Evolutionary conservation across 1,140 invertebrate species (phyloP).

Genomic region (Rhyzopertha dominica): DNA sequence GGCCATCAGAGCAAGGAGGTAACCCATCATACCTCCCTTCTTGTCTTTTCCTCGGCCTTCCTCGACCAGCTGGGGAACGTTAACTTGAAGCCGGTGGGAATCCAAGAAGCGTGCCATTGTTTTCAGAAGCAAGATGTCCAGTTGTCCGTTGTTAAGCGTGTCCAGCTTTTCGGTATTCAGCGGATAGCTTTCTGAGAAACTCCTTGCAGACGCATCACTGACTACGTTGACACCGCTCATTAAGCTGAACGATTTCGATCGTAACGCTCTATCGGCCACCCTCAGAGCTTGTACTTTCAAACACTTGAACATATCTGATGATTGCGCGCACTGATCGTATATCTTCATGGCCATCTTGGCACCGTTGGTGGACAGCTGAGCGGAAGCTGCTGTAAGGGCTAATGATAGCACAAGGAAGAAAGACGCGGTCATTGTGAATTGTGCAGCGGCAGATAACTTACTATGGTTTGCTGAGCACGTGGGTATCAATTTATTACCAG

Average conservation of each 20-base stretch:
- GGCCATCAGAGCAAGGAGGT: slow-evolving; percentile 58
- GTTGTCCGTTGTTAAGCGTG: slow-evolving; percentile 45
- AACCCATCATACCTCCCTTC: slow-evolving; percentile 48
- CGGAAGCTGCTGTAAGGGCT: neutral
- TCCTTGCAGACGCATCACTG: slow-evolving; percentile 20
- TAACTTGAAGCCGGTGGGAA: slow-evolving; percentile 55
- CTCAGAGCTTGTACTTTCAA: slow-evolving; percentile 62
- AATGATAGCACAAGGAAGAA: slow-evolving; percentile 3
- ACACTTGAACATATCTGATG: slow-evolving; percentile 59
- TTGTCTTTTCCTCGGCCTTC: slow-evolving; percentile 57
- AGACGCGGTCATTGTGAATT: slow-evolving; percentile 13
- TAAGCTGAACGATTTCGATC: slow-evolving; percentile 56
- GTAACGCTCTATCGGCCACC: slow-evolving; percentile 57
- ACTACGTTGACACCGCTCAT: slow-evolving; percentile 57
- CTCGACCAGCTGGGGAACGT: slow-evolving; percentile 49
- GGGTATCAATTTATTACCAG: slow-evolving; percentile 17
- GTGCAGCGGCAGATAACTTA: slow-evolving; percentile 9
- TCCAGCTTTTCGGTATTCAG: slow-evolving; percentile 45
- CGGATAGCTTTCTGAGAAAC: neutral
- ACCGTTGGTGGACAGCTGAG: neutral
- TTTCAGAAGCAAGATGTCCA: slow-evolving; percentile 56
- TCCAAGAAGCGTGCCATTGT: slow-evolving; percentile 54
- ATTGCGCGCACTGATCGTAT: slow-evolving; percentile 56
- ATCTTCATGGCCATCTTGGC: slow-evolving; percentile 48
- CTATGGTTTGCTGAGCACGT: slow-evolving; percentile 2